These are phyloP conservation scores for Petrocephalus microphthalmus DNA, from an alignment of 2,113 vertebrate species.

Conservation along the genomic window DNA sequence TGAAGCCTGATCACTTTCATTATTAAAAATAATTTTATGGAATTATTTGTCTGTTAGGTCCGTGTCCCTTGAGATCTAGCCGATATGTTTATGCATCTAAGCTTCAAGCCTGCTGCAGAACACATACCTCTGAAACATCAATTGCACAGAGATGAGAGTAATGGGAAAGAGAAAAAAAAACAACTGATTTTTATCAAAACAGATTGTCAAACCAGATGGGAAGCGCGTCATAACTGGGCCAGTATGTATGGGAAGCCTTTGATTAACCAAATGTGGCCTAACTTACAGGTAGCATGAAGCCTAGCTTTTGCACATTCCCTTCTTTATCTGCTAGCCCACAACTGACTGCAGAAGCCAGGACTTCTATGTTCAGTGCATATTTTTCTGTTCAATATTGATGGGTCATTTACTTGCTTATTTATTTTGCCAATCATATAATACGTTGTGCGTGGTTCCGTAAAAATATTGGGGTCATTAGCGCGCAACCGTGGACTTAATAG, in stretches of 20 bases:
- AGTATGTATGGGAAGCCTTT: slow-evolving; percentile 44
- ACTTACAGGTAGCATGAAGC: slow-evolving; percentile 39
- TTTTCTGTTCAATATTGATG: not conserved
- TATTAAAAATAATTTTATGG: slow-evolving; percentile 15
- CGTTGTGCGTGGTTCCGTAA: slow-evolving; percentile 32
- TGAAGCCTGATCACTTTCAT: not conserved
- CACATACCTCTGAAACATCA: slow-evolving; percentile 50
- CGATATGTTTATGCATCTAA: slow-evolving; percentile 45
- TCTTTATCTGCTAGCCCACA: not conserved
- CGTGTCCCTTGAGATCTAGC: slow-evolving; percentile 14
- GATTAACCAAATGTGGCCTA: slow-evolving; percentile 48
- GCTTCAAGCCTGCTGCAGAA: slow-evolving; percentile 49
- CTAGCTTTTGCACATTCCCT: slow-evolving; percentile 22
- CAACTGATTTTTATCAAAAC: slow-evolving; percentile 66
- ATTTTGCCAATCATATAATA: not conserved
- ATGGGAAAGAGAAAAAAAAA: slow-evolving; percentile 39
- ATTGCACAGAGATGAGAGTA: slow-evolving; percentile 46
- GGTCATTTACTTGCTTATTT: slow-evolving; percentile 1
- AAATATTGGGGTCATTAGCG: slow-evolving; percentile 51
- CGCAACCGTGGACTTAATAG: slow-evolving; percentile 44
- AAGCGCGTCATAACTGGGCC: slow-evolving; percentile 55
- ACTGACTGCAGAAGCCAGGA: not conserved
- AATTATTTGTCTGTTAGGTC: slow-evolving; percentile 11
- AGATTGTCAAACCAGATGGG: slow-evolving; percentile 70
- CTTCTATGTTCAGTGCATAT: not conserved